Evolutionary conservation across 2,888 invertebrate genomes (phyloP), one percentile per base, ranked within the genome.

Genomic region (Anthrax anthrax): DNA sequence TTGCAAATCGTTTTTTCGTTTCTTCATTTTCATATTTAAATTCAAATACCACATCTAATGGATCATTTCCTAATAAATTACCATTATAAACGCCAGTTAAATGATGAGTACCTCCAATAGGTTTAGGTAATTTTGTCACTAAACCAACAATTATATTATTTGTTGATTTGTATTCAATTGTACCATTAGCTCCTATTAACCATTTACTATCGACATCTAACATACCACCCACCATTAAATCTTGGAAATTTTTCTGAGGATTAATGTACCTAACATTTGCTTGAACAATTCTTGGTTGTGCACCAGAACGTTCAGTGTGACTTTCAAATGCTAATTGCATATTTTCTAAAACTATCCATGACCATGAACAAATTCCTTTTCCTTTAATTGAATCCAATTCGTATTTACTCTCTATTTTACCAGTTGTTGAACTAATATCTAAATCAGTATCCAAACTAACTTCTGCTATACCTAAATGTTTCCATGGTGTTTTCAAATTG

Each of bases 201-300:
- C 79, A 80, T 18, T 67, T 56, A 2, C 63, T 69, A 55, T 80
- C 74, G 8, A 79, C 65, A 52, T 73, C 70, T 4, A 78, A 58
- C 47, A 75, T 72, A 8, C 74, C 73, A 0, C 78, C 77, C 1
- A 70, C 51, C 36, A 70, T 61, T 4, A 80, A 42, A 43, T 70
- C 64, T 18, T 70, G 64, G 50, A 72, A 75, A 13, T 60, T 63
- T 50, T 69, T 68, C 17, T 69, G 65, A 0, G 76, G 75, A 59
- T 80, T 80, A 23, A 66, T 52, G 40, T 74, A 76, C 56, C 70
- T 76, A 1, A 70, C 58, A 34, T 67, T 65, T 18, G 70, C 58
- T 29, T 67, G 66, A 2, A 75, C 60, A 36, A 70, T 62, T 47
- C 72, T 72, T 0, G 61, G 57, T 13, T 61, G 58, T 2, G 67